Evolutionary conservation across 2,888 invertebrate species (phyloP).

Genomic region (Argyresthia albistria): DNA sequence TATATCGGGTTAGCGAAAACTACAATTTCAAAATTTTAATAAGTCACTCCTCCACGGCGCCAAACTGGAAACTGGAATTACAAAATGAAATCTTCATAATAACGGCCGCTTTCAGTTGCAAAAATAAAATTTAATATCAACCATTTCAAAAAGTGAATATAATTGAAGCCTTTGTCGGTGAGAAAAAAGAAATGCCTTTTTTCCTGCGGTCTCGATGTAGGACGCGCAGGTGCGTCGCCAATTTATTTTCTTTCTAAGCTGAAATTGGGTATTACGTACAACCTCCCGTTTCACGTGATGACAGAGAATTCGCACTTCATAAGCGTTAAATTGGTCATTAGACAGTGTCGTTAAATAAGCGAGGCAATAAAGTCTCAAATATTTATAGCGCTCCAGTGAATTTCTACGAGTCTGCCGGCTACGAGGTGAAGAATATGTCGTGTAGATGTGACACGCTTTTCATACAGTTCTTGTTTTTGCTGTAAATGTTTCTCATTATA

Average conservation of each 20-base stretch:
- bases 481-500: background rate
- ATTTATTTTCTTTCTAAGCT: constrained; percentile 59
- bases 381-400: background rate
- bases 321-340: constrained; percentile 67
- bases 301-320: constrained; percentile 68
- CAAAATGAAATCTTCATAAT: constrained; percentile 1
- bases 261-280: constrained; percentile 56
- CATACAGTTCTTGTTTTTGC: too few species aligned
- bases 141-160: background rate
- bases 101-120: background rate
- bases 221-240: constrained; percentile 32
- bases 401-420: background rate
- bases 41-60: background rate
- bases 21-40: background rate
- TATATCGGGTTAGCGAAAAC: too few species aligned
- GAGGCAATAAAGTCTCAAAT: constrained; percentile 37
- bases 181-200: background rate
- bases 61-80: background rate
- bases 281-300: constrained; percentile 57
- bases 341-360: constrained; percentile 43
- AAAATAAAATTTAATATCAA: background rate
- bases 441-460: too few species aligned
- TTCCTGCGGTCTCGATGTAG: background rate
- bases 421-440: background rate
- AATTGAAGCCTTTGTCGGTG: background rate